Evolutionary conservation across 1,140 invertebrate genomes (phyloP).

Genomic region (Himalopsyche phryganea): DNA sequence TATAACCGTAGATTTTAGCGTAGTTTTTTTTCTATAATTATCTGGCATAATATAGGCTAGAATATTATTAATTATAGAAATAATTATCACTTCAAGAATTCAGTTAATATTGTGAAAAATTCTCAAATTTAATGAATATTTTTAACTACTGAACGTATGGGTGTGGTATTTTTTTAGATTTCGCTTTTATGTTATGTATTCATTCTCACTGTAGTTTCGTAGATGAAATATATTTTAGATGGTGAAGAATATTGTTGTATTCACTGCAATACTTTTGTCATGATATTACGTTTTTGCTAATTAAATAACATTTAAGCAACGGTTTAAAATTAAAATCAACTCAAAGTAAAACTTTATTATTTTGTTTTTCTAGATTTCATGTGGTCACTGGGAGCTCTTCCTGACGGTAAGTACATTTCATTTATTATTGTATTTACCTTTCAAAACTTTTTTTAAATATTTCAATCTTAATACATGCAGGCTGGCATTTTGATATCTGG

Average conservation of each 20-base stretch:
- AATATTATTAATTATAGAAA: no score
- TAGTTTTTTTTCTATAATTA: no score
- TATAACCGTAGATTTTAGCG: no score
- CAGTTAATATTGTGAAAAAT: no score
- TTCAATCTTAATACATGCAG: no score
- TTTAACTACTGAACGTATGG: constrained; percentile 15
- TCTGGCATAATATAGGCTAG: no score
- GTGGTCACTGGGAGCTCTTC: constrained; percentile 95
- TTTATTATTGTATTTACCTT: no score
- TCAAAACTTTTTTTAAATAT: no score
- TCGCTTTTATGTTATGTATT: constrained; percentile 19
- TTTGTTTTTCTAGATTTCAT: constrained; percentile 91
- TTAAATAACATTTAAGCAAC: not conserved
- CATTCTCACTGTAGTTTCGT: constrained; percentile 25
- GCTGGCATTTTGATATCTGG: no score
- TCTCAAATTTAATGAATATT: not conserved
- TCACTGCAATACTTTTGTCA: not conserved
- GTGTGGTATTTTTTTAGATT: constrained; percentile 29
- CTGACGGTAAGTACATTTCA: constrained; percentile 81
- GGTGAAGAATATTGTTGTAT: not conserved
- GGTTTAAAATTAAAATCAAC: not conserved
- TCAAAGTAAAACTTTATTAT: constrained; percentile 20
- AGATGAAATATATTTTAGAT: constrained; percentile 4
- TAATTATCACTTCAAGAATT: no score
- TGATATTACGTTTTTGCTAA: constrained; percentile 8